Conservation (phyloP, 2,113 vertebrate species). For the Carassius carassius region DNA sequence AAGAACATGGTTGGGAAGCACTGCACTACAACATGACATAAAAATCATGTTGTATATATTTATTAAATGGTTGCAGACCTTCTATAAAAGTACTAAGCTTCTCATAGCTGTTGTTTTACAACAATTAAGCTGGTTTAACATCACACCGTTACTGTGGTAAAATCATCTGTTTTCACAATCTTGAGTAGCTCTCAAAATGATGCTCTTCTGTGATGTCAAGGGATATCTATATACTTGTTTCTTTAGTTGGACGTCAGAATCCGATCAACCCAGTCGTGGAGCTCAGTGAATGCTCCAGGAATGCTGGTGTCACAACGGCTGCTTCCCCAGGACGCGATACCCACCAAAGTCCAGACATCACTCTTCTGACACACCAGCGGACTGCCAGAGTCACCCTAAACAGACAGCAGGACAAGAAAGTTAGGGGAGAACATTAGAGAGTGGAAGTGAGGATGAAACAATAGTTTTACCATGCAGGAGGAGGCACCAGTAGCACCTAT, state of each 20-base stretch:
- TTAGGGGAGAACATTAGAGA: background rate
- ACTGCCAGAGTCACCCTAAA: constrained; percentile 73
- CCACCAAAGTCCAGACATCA: constrained; percentile 72
- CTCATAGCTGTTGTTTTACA: background rate
- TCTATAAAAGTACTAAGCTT: background rate
- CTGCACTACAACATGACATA: no score
- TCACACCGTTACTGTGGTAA: background rate
- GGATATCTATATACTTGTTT: background rate
- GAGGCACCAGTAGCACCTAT: constrained; percentile 57
- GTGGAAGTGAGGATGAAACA: background rate
- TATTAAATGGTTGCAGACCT: no score
- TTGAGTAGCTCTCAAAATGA: no score
- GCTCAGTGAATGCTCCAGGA: constrained; percentile 74
- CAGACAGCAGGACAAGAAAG: background rate
- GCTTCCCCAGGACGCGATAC: constrained; percentile 79
- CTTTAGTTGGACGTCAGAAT: constrained; percentile 73
- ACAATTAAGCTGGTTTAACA: background rate
- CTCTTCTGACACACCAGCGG: constrained; percentile 76
- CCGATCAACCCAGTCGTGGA: constrained; percentile 73
- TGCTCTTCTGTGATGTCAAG: background rate
- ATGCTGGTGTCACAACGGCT: constrained; percentile 69
- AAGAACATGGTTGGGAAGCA: no score
- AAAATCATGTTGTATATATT: no score
- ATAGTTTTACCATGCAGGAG: constrained; percentile 66
- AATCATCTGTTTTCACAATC: background rate